Base-by-base conservation (phyloP, 2,797 vertebrate genomes). In the Capromys pilorides region DNA sequence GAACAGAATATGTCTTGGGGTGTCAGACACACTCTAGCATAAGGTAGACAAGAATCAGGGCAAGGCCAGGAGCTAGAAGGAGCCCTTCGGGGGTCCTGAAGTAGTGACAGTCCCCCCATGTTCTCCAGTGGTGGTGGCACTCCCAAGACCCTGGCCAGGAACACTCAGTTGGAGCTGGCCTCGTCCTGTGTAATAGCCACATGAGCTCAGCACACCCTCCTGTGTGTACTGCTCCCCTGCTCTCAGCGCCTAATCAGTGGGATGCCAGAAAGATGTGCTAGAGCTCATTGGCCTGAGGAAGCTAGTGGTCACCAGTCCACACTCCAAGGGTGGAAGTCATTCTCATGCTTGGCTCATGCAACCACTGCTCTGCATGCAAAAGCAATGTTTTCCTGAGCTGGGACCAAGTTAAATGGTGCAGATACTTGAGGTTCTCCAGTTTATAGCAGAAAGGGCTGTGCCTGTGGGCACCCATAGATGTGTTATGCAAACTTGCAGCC, bases 401-500 rank as follows among this genome's bases (percentile, higher is more conserved):
- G 83, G 98, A 98, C 99, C 99, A 99, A 81, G 98, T 99, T 97
- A 99, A 99, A 84, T 98, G 98, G 97, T 99, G 99, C 94, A 99
- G 97, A 96, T 99, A 99, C 98, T 99, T 99, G 64, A 99, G 98
- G 96, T 97, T 98, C 99, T 99, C 99, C 0, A 99, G 97, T 96
- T 99, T 99, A 0, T 98, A 98, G 66, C 96, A 97, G 93, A 99
- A 99, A 4, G 97, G 98, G 83, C 98, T 99, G 59, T 98, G 98
- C 90, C 98, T 99, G 69, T 97, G 98, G 54, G 98, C 97, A 14
- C 98, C 98, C 98, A 99, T 99, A 0, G 98, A 98, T 0, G 98
- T 98, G 98, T 98, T 99, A 97, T 99, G 98, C 0, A 99, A 98
- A n/a, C 98, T 99, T 31, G 85, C 80, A 0, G 98, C 99, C 62